Percentiles rank a stretch among this genome's conserved stretches.
Evolutionary conservation across 92 coral and sea anemone genomes (phyloP).

Genomic region (Isaurus tuberculatus): DNA sequence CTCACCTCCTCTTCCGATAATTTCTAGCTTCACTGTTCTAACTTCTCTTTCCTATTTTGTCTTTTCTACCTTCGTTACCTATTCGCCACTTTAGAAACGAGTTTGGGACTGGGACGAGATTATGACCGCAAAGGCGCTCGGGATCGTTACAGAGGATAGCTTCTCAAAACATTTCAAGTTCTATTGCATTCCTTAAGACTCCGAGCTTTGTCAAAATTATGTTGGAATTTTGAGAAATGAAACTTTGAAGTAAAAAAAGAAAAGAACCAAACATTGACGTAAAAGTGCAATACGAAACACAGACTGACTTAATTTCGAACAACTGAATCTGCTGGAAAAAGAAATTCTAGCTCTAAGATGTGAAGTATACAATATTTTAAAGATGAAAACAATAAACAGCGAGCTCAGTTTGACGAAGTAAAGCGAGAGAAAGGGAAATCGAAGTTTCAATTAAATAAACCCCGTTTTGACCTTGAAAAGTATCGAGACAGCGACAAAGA

Average conservation of each 20-base stretch:
- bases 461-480: slow-evolving; percentile 14
- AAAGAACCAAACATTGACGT: slow-evolving; percentile 29
- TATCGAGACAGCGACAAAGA: slow-evolving; percentile 31
- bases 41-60: neutral
- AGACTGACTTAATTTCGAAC: slow-evolving; percentile 36
- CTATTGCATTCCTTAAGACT: slow-evolving; percentile 11
- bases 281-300: slow-evolving; percentile 29
- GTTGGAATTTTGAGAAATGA: slow-evolving; percentile 20
- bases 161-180: slow-evolving; percentile 6
- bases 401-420: slow-evolving; percentile 42
- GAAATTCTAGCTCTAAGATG: slow-evolving; percentile 9
- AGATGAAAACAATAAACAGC: slow-evolving; percentile 37
- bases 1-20: neutral
- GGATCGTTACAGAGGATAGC: slow-evolving; percentile 9
- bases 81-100: no score
- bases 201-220: slow-evolving; percentile 28
- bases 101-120: no score
- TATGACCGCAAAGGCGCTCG: neutral
- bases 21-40: neutral
- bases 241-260: slow-evolving; percentile 17
- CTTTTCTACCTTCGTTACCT: neutral
- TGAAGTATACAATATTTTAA: slow-evolving; percentile 25
- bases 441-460: slow-evolving; percentile 11
- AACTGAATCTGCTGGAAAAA: slow-evolving; percentile 31
- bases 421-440: slow-evolving; percentile 38